A percentile compares a stretch with the other conserved stretches of the same genome.
Evolutionary conservation across 2,113 vertebrate genomes (phyloP).

Genomic region (Saccopteryx leptura): DNA sequence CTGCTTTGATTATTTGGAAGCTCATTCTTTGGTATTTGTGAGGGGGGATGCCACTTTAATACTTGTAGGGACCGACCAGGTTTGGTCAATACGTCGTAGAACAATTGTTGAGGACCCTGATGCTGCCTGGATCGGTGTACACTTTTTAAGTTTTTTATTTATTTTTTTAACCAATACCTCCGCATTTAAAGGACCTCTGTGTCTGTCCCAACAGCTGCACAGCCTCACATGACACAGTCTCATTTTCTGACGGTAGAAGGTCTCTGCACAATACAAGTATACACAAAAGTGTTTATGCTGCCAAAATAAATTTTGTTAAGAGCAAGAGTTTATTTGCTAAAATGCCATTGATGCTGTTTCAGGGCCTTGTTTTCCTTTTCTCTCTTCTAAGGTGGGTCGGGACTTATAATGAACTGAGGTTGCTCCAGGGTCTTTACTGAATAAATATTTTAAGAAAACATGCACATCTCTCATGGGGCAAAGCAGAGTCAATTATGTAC

Average conservation of each 20-base stretch:
- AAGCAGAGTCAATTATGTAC: slow-evolving; percentile 84
- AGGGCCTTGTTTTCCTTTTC: slow-evolving; percentile 85
- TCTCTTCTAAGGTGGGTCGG: slow-evolving; percentile 84
- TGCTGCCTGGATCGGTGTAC: not conserved
- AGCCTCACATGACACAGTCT: slow-evolving; percentile 88
- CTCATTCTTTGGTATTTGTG: slow-evolving; percentile 82
- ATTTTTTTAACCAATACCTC: slow-evolving; percentile 67
- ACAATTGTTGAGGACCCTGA: not conserved
- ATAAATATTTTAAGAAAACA: slow-evolving; percentile 88
- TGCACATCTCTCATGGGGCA: slow-evolving; percentile 81
- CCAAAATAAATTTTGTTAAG: slow-evolving; percentile 89
- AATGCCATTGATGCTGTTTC: slow-evolving; percentile 88
- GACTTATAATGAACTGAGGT: slow-evolving; percentile 83
- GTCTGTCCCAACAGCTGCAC: slow-evolving; percentile 88
- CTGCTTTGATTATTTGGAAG: slow-evolving; percentile 87
- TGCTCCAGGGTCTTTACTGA: slow-evolving; percentile 84
- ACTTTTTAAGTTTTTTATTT: slow-evolving; percentile 2
- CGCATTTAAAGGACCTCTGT: slow-evolving; percentile 83
- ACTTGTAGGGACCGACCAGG: not conserved
- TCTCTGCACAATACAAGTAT: slow-evolving; percentile 86
- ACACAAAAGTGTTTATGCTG: slow-evolving; percentile 89
- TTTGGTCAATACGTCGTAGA: slow-evolving; percentile 50
- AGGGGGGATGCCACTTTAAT: slow-evolving; percentile 77
- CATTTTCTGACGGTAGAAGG: slow-evolving; percentile 86
- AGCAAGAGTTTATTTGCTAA: slow-evolving; percentile 89